A percentile compares a stretch with the other conserved stretches of the same genome.
Conservation (phyloP, 2,888 invertebrate species). For the Cremastinae sp. region DNA sequence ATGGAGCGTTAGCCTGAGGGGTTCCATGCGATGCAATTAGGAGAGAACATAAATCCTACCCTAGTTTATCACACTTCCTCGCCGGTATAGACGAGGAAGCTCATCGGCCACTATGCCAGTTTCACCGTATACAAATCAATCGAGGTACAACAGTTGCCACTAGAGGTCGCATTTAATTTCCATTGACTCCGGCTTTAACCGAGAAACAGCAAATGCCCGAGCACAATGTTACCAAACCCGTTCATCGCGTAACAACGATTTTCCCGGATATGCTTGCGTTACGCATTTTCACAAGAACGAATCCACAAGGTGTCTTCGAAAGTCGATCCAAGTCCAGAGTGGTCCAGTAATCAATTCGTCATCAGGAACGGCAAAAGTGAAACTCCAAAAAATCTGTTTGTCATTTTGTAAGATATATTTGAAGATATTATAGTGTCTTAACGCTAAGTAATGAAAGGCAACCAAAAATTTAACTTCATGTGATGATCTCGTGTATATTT, state of each 20-base stretch:
- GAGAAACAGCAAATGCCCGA: constrained; percentile 63
- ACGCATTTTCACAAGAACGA: not conserved
- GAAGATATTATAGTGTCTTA: too few relatives aligned
- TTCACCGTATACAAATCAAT: constrained; percentile 79
- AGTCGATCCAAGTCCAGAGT: too few relatives aligned
- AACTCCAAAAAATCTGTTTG: too few relatives aligned
- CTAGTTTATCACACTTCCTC: constrained; percentile 78
- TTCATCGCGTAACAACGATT: constrained; percentile 39
- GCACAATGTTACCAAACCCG: constrained; percentile 51
- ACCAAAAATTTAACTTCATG: too few relatives aligned
- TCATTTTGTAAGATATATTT: too few relatives aligned
- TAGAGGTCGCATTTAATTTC: constrained; percentile 79
- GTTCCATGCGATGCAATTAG: constrained; percentile 75
- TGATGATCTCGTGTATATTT: too few relatives aligned
- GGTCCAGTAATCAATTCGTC: too few relatives aligned
- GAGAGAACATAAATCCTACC: constrained; percentile 78
- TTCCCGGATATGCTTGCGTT: constrained; percentile 9
- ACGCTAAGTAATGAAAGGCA: too few relatives aligned
- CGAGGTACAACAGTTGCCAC: constrained; percentile 77
- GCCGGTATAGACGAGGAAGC: constrained; percentile 50
- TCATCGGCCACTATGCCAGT: constrained; percentile 70
- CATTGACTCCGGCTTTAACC: constrained; percentile 70
- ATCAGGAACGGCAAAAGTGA: too few relatives aligned
- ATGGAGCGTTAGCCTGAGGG: constrained; percentile 61
- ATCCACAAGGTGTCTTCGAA: too few relatives aligned